Conservation (phyloP, 2,888 invertebrate species). For the Euplagia quadripunctaria region DNA sequence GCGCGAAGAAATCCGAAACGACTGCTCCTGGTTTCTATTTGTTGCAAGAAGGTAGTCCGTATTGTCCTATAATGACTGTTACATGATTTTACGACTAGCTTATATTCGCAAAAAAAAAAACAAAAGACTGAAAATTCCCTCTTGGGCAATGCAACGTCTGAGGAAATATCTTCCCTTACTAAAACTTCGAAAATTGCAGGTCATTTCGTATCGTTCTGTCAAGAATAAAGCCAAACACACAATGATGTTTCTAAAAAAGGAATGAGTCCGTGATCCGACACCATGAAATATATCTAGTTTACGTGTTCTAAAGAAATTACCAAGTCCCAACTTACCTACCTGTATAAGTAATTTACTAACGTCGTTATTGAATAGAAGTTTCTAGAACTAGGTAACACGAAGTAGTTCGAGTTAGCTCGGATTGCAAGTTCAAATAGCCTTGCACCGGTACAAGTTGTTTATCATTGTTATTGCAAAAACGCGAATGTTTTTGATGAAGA, state of each 20-base stretch:
- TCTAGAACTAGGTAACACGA: slow-evolving; percentile 8
- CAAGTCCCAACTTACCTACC: not conserved
- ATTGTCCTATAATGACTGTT: too few species aligned
- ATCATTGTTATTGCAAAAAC: not conserved
- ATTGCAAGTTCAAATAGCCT: slow-evolving; percentile 3
- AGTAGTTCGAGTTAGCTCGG: not conserved
- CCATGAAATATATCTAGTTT: slow-evolving; percentile 1
- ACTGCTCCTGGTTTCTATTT: too few species aligned
- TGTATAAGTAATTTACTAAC: slow-evolving; percentile 1
- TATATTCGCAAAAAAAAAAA: too few species aligned
- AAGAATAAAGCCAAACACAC: too few species aligned
- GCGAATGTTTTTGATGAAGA: not conserved
- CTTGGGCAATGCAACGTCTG: too few species aligned
- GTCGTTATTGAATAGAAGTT: slow-evolving; percentile 2
- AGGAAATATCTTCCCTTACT: too few species aligned
- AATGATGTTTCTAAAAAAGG: not conserved
- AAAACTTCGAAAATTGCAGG: too few species aligned
- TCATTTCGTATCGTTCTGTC: too few species aligned
- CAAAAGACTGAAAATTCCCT: too few species aligned
- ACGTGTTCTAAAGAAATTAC: slow-evolving; percentile 3
- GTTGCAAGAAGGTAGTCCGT: too few species aligned
- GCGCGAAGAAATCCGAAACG: too few species aligned
- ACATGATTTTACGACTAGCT: too few species aligned
- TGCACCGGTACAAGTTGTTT: not conserved
- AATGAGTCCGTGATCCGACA: not conserved